These are phyloP conservation scores for Aelia acuminata DNA, from an alignment of 2,888 invertebrate genomes.

Conservation along the genomic window DNA sequence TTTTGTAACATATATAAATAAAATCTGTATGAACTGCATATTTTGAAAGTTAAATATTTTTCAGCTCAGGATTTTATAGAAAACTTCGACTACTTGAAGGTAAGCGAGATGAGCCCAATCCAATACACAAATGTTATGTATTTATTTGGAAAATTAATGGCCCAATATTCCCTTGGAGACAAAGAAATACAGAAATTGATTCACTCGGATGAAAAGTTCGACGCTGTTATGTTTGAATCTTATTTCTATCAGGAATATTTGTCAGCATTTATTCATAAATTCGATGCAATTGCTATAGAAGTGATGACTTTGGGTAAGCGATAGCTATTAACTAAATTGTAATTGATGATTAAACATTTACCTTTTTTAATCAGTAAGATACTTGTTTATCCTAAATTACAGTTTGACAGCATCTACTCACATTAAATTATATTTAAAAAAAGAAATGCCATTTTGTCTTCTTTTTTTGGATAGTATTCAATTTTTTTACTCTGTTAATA, in stretches of 20 bases:
- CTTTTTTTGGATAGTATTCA: too few species aligned
- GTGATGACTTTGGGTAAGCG: constrained; percentile 54
- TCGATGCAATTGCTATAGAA: constrained; percentile 62
- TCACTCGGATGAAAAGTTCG: constrained; percentile 62
- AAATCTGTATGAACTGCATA: too few species aligned
- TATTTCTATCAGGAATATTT: constrained; percentile 62
- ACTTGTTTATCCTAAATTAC: too few species aligned
- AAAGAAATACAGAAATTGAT: constrained; percentile 55
- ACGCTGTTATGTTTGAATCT: constrained; percentile 62
- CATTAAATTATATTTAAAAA: too few species aligned
- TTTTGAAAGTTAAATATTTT: not conserved
- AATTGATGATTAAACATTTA: too few species aligned
- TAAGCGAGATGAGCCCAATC: not conserved
- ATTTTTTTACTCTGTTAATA: too few species aligned
- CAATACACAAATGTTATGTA: constrained; percentile 35
- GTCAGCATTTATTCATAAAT: constrained; percentile 63
- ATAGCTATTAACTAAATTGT: too few species aligned
- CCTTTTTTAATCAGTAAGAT: too few species aligned
- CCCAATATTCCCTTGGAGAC: not conserved
- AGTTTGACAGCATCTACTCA: too few species aligned
- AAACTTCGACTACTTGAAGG: not conserved
- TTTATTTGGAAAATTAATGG: constrained; percentile 31
- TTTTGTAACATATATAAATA: too few species aligned
- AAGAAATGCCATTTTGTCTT: too few species aligned
- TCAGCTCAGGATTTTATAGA: not conserved